A percentile compares a stretch with the other conserved stretches of the same genome.
Evolutionary conservation across 2,113 vertebrate genomes (phyloP).

Genomic region (Pedionomus torquatus): DNA sequence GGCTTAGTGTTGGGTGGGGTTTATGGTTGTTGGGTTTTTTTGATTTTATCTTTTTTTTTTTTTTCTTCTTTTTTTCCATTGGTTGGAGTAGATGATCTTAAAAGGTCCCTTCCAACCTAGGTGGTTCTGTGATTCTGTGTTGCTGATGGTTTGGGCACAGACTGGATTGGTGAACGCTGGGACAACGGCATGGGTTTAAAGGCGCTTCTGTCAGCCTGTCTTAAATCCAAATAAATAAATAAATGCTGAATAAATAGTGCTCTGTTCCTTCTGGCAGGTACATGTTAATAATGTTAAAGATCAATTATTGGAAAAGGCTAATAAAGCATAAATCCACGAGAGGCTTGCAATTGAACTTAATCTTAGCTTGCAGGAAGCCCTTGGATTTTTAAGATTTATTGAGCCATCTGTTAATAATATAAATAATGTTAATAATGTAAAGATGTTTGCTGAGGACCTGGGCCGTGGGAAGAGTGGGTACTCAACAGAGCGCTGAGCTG

Average conservation of each 20-base stretch:
- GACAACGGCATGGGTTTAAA: background rate
- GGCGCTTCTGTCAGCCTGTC: background rate
- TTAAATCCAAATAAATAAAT: conserved; percentile 41
- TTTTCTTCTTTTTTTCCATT: too few relatives aligned
- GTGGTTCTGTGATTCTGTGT: too few relatives aligned
- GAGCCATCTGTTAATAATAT: conserved; percentile 28
- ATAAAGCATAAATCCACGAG: conserved; percentile 24
- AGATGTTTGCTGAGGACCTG: conserved; percentile 4
- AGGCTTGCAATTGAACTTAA: conserved; percentile 28
- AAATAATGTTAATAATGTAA: conserved; percentile 33
- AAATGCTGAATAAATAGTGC: background rate
- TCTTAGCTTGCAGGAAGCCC: conserved; percentile 27
- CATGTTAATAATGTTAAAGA: conserved; percentile 33
- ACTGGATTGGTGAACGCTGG: background rate
- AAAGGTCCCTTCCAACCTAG: too few relatives aligned
- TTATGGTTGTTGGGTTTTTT: too few relatives aligned
- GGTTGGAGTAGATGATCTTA: too few relatives aligned
- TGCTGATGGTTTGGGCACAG: background rate
- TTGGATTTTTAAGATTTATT: conserved; percentile 37
- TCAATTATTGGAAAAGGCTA: conserved; percentile 47
- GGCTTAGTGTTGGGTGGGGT: too few relatives aligned
- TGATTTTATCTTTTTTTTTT: too few relatives aligned
- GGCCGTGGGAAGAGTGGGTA: background rate
- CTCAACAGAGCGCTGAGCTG: background rate
- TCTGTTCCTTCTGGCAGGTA: conserved; percentile 18